phyloP scores from a whole-genome alignment of 2,113 vertebrate genomes.

The Toxotes jaculatrix region DNA sequence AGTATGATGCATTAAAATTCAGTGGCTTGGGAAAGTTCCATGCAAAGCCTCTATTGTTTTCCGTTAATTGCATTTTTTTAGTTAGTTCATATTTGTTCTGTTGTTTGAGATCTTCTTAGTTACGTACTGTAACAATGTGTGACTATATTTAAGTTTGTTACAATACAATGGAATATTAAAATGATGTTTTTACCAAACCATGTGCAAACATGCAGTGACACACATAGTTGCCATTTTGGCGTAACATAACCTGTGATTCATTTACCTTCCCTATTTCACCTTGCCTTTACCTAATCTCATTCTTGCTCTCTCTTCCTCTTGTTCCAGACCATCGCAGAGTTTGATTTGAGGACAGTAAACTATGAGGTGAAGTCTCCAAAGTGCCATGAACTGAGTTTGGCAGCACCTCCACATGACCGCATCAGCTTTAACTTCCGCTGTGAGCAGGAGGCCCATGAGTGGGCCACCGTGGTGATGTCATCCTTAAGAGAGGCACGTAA shows the following conservation, averaged over 20 bases:
- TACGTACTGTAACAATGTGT: background rate
- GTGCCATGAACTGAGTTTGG: constrained; percentile 85
- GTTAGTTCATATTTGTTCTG: background rate
- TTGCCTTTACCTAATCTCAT: background rate
- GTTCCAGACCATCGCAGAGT: constrained; percentile 82
- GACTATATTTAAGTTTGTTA: background rate
- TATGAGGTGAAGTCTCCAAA: constrained; percentile 83
- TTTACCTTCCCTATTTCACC: background rate
- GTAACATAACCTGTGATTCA: background rate
- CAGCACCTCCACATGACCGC: constrained; percentile 73
- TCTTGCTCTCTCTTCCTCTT: background rate
- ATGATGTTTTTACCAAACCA: background rate
- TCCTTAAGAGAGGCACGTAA: constrained; percentile 87
- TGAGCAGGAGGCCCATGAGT: constrained; percentile 88
- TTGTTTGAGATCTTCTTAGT: background rate
- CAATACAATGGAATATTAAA: background rate
- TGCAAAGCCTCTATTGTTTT: background rate
- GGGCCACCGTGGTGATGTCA: constrained; percentile 88
- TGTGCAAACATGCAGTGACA: background rate
- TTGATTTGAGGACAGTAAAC: constrained; percentile 81
- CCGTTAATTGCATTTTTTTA: background rate
- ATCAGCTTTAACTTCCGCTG: constrained; percentile 86
- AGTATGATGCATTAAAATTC: background rate
- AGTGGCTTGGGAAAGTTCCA: background rate
- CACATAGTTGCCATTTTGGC: background rate